phyloP scores from a whole-genome alignment of 2,113 vertebrate species.

The Dinomys branickii region DNA sequence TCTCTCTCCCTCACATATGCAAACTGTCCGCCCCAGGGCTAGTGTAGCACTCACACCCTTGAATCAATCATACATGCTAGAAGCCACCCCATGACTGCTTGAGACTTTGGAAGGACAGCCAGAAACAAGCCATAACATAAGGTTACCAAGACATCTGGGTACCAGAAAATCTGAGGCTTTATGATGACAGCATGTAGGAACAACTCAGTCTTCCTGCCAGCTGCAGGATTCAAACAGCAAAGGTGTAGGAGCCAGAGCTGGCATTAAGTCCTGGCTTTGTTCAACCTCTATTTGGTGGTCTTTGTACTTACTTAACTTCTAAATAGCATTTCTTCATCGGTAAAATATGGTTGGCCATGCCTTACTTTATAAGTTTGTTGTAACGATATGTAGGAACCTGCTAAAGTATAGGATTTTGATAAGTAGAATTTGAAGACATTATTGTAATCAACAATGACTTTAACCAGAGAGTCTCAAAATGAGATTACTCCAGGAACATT shows the following conservation, averaged over 20 bases:
- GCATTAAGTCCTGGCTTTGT: not conserved
- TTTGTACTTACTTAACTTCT: not conserved
- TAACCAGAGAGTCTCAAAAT: not conserved
- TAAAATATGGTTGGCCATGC: not conserved
- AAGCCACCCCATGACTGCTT: too few species aligned
- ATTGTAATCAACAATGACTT: not conserved
- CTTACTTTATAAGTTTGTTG: not conserved
- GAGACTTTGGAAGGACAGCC: too few species aligned
- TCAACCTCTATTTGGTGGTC: not conserved
- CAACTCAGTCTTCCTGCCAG: not conserved
- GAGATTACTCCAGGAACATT: not conserved
- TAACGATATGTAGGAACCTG: not conserved
- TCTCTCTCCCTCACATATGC: too few species aligned
- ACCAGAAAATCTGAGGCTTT: not conserved
- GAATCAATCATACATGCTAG: too few species aligned
- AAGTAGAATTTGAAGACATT: not conserved
- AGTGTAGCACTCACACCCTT: too few species aligned
- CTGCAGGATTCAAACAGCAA: not conserved
- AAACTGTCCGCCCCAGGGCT: too few species aligned
- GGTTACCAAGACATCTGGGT: not conserved
- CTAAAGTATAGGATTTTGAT: not conserved
- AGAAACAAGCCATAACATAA: too few species aligned
- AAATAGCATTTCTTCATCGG: not conserved
- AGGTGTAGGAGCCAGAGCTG: not conserved
- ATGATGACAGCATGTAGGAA: not conserved